A percentile compares a stretch with the other conserved stretches of the same genome.
Conservation (phyloP, 2,113 vertebrate species). For the Xyliphius kryptos region DNA sequence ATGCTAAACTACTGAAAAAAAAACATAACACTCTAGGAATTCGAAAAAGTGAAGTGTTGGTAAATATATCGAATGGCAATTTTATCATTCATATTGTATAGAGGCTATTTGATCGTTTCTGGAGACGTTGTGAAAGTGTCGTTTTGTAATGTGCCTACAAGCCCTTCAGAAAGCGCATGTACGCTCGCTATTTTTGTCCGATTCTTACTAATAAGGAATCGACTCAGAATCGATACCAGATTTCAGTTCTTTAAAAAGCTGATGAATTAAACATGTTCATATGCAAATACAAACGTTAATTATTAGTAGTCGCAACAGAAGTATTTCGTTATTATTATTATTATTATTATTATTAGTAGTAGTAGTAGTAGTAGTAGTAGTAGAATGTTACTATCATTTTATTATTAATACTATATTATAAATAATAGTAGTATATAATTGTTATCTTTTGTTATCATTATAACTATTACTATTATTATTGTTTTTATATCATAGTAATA, state of each 20-base stretch:
- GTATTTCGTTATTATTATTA: too few species aligned
- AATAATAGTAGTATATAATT: too few species aligned
- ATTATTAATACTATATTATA: too few species aligned
- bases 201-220: background rate
- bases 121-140: background rate
- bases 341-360: too few species aligned
- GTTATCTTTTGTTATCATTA: too few species aligned
- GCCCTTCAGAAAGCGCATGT: conserved; percentile 19
- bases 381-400: too few species aligned
- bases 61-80: background rate
- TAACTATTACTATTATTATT: too few species aligned
- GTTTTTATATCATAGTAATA: too few species aligned
- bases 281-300: background rate
- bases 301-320: too few species aligned
- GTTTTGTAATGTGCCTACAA: background rate
- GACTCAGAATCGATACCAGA: background rate
- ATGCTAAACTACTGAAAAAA: background rate
- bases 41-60: background rate
- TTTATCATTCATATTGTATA: background rate
- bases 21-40: accelerated
- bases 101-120: background rate
- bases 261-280: background rate
- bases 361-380: too few species aligned
- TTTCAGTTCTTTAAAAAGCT: background rate
- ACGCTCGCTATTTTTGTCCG: background rate